phyloP scores from a whole-genome alignment of 2,113 vertebrate species.

The Stomatorhinus ivindoensis region DNA sequence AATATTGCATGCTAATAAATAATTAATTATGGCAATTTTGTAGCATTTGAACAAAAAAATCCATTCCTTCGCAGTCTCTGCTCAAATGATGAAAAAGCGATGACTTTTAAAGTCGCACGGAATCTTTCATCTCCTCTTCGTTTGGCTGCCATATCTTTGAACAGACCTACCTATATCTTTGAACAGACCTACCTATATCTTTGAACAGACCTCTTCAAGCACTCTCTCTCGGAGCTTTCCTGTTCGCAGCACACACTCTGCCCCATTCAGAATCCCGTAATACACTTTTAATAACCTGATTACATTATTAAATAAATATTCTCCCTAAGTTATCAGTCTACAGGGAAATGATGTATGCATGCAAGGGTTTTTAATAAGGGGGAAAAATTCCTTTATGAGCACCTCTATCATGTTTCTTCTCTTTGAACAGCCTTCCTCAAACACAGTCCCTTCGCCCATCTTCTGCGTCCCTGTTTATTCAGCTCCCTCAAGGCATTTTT shows the following conservation, averaged over 20 bases:
- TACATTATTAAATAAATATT: conserved; percentile 10
- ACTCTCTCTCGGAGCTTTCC: neutral
- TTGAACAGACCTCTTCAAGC: neutral
- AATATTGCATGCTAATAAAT: neutral
- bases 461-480: neutral
- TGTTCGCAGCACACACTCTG: neutral
- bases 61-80: neutral
- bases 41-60: neutral
- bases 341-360: neutral
- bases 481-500: neutral
- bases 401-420: neutral
- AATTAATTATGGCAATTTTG: neutral
- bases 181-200: neutral
- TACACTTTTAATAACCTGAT: neutral
- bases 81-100: neutral
- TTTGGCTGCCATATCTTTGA: neutral
- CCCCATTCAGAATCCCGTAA: neutral
- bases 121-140: neutral
- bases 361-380: neutral
- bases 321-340: neutral
- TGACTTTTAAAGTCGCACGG: neutral
- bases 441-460: neutral
- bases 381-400: neutral
- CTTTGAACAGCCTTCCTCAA: neutral
- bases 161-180: neutral